Conservation (phyloP, 2,113 vertebrate genomes). For the Thryonomys swinderianus region DNA sequence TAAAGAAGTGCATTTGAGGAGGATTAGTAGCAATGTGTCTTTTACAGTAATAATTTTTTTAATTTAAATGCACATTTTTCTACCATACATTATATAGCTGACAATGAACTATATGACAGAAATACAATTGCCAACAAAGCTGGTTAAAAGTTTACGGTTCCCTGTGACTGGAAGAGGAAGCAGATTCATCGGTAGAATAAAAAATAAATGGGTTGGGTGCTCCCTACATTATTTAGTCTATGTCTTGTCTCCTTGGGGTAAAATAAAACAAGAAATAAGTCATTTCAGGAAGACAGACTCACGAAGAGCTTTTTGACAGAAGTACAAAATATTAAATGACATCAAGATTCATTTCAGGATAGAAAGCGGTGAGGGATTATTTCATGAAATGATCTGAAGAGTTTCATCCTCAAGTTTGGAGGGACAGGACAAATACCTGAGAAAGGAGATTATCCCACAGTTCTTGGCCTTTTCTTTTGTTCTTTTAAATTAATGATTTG, state of each 20-base stretch:
- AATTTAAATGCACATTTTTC: not conserved
- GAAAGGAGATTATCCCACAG: not conserved
- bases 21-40: not conserved
- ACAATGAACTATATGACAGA: not conserved
- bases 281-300: slow-evolving; percentile 1
- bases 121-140: not conserved
- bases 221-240: not conserved
- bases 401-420: not conserved
- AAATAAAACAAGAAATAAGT: slow-evolving; percentile 32
- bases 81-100: not conserved
- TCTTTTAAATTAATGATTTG: slow-evolving; percentile 23
- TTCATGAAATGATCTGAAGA: not conserved
- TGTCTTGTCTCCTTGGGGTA: not conserved
- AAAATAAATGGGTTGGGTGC: not conserved
- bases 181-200: slow-evolving; percentile 12
- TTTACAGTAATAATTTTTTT: not conserved
- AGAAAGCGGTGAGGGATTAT: not conserved
- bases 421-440: not conserved
- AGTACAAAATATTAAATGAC: not conserved
- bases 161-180: not conserved
- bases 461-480: not conserved
- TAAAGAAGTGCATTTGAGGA: not conserved
- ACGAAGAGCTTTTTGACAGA: not conserved
- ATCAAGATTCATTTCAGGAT: not conserved
- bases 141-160: not conserved